Evolutionary conservation across 2,888 invertebrate genomes (phyloP), one percentile per base, ranked within the genome.

Genomic region (Orgyia antiqua): DNA sequence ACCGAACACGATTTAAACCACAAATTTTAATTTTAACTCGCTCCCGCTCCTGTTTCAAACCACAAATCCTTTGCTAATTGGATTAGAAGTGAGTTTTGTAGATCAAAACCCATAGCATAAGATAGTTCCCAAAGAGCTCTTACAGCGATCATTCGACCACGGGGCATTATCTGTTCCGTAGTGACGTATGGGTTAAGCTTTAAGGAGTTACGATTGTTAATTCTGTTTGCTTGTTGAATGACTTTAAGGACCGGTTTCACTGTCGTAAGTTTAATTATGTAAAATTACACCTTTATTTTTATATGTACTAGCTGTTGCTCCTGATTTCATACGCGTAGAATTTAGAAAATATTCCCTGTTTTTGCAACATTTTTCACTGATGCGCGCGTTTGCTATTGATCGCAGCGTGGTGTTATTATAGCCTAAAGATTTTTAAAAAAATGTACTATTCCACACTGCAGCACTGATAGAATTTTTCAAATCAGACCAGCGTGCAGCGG

Each of bases 31-130:
- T 33, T 34, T 28, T 5, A 45, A 37, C 27, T 20, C 42, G 42
- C 42, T 17, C 27, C 13, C 27, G 40, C 42, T 51, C 45, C 45
- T 52, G 45, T 47, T 49, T 51, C 47, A 51, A 30, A 33, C 58
- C 63, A 58, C 53, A 59, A 47, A 55, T 44, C 51, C 42, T 34
- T 42, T 44, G 43, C 54, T 69, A 68, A 69, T 69, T 69, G 67
- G 68, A 65, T 69, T 68, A 69, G 58, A 42, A 60, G 51, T 61
- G 64, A 65, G 58, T 67, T 65, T 64, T 62, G 66, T 57, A 58
- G 59, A 66, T 66, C 61, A 55, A 42, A 53, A 53, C 39, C 54
- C 45, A 42, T 31, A 29, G 39, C 38, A 28, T 12, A 49, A 49
- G 44, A 40, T 42, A 49, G 49, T 49, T 51, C 19, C 26, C 29